Evolutionary conservation across 2,113 vertebrate genomes (phyloP), one percentile per base, ranked within the genome.

Genomic region (Bothrops jararaca): DNA sequence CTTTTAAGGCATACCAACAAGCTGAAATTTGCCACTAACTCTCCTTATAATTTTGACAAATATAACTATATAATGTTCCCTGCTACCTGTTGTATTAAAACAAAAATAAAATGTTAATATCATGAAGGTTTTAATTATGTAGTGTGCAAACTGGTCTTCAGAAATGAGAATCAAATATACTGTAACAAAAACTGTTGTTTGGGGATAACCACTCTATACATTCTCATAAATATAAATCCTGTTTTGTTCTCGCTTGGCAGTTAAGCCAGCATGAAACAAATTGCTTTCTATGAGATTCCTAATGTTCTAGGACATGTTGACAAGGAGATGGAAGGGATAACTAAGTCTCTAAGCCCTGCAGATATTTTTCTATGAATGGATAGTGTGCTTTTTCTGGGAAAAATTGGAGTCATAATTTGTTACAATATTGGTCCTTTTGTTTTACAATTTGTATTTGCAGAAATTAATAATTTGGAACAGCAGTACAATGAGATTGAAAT

Each of bases 401-500:
- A 9, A 12, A 56, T 39, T 10, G 1, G 74, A 9, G 4, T 69
- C 39, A 80, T 54, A 5, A 26, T 50, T 89, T 39, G 9, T 80
- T 86, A 12, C 91, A 93, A 5, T 15, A 45, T 7, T 3, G 0
- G 69, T 1, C 4, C 90, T 52, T 80, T 54, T 0, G 57, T 56
- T 94, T 91, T 7, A 3, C 23, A 64, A 85, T 92, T 58, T 85
- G 24, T 52, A 64, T 90, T 94, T 95, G 7, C 91, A 99, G 99
- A 97, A 96, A 97, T 98, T 86, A 98, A 98, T 97, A 99, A 97
- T 56, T 94, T 99, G 91, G 99, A 99, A 97, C 97, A 98, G 93
- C 98, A 98, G 93, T 99, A 99, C 93, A 98, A 99, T 94, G 95
- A 97, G 94, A 99, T 99, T 91, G 97, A 98, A 92, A 99, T 99